Conservation (phyloP, 2,113 vertebrate genomes). For the Cygnus atratus region DNA sequence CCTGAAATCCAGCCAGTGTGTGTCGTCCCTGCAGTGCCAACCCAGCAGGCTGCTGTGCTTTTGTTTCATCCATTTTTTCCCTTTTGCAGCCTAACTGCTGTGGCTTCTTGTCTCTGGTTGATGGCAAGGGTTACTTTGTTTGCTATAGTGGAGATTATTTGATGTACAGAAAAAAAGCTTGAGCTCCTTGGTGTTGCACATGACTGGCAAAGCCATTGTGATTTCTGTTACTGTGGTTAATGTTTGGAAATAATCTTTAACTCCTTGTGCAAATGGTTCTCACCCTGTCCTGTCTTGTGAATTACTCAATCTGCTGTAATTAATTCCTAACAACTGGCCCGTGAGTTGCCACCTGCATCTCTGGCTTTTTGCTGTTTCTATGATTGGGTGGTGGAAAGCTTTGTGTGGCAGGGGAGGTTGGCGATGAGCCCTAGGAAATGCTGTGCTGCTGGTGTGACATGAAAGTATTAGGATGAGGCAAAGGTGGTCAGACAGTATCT, state of each 20-base stretch:
- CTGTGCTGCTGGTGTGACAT: background rate
- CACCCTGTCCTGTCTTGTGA: background rate
- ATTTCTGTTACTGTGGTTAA: background rate
- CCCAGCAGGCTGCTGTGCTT: background rate
- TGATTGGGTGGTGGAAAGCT: background rate
- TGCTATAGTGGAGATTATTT: background rate
- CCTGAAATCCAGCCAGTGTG: background rate
- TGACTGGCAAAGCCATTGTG: background rate
- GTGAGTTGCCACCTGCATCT: background rate
- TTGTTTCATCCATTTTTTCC: background rate
- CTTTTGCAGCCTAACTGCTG: background rate
- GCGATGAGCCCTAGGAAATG: background rate
- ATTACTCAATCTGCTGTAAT: background rate
- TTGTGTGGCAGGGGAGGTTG: fast-evolving
- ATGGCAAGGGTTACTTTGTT: background rate
- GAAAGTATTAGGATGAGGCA: background rate
- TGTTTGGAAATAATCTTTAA: slow-evolving; percentile 6
- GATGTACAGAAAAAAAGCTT: background rate
- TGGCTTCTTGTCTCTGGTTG: background rate
- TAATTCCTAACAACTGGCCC: fast-evolving
- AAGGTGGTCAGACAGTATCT: background rate
- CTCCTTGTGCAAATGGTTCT: background rate
- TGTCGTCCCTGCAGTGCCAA: background rate
- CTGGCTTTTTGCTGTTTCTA: background rate
- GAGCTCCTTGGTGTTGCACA: background rate